Base-by-base conservation (phyloP, 2,888 invertebrate species). In the Ectobius pallidus region DNA sequence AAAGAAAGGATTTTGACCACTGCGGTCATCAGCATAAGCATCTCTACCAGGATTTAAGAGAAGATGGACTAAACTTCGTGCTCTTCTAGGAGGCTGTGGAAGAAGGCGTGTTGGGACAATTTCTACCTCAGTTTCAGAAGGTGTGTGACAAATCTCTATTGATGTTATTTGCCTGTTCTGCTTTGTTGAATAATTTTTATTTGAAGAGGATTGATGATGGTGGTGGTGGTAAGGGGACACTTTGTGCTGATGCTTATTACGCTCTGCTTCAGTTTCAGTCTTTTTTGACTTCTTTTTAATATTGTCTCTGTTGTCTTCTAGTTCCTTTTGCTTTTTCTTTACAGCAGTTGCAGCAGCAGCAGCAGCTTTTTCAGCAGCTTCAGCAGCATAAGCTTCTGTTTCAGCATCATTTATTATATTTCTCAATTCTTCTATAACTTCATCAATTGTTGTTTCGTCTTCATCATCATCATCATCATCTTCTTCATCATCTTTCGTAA, bases 331-430 rank as follows among this genome's bases (percentile, higher is more conserved):
- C 49, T 68, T 68, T 72, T 52, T 63, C 42, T 58, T 18, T 7
- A 11, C 34, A 34, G 34, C 34, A 25, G 27, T 16, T 55, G 55
- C 69, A 25, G 27, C 30, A 42, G 55, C 69, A 58, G 46, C 14
- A 18, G 69, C 62, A 39, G 58, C 62, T 25, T 68, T 52, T 25
- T 70, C 73, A 25, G 70, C 73, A 9, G 73, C 70, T 30, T 73
- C 74, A 22, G 76, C 75, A 22, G 76, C 74, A 25, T 76, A 86
- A 70, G 86, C 85, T 82, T 91, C 90, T 0, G 91, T 90, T 82
- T 94, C 93, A 0, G 93, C 94, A 78, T 94, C 92, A 80, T 92
- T 94, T 0, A 94, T 93, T 75, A 95, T 94, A 78, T 93, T 94
- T 76, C 92, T 87, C 44, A 95, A 82, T 81, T 94, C 94, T 82